phyloP scores from a whole-genome alignment of 2,113 vertebrate species.

The Fulica atra region DNA sequence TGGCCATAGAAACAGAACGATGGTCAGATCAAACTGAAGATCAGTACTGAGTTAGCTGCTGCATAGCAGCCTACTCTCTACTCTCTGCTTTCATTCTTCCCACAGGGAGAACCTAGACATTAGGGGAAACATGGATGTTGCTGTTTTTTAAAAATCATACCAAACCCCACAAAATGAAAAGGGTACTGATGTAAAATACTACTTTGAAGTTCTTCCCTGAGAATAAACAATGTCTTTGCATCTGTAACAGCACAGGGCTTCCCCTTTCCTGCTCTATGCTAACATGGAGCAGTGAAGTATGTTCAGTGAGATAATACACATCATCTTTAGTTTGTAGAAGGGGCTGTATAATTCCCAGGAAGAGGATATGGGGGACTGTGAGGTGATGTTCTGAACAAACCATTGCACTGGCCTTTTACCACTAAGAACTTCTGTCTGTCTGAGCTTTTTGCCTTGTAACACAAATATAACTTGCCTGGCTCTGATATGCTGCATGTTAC shows the following conservation, averaged over 20 bases:
- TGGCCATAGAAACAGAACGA: neutral
- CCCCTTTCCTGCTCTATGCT: neutral
- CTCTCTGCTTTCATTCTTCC: neutral
- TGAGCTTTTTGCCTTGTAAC: neutral
- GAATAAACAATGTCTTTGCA: neutral
- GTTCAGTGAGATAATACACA: accelerated
- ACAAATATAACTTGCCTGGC: neutral
- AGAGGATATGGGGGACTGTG: neutral
- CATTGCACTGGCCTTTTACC: neutral
- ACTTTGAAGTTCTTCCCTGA: neutral
- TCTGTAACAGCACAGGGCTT: neutral
- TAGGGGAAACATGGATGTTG: neutral
- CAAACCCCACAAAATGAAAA: neutral
- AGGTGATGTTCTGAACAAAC: neutral
- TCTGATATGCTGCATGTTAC: neutral
- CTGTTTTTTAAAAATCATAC: neutral
- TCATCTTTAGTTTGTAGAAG: neutral
- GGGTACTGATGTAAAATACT: neutral
- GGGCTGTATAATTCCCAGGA: neutral
- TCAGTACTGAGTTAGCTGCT: neutral
- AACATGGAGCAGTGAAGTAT: neutral
- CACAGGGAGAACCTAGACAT: neutral
- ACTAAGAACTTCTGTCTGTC: neutral
- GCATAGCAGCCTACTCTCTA: neutral
- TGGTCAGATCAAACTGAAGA: constrained; percentile 15